Base-by-base conservation (phyloP, 2,113 vertebrate species). In the Callaeas wilsoni region DNA sequence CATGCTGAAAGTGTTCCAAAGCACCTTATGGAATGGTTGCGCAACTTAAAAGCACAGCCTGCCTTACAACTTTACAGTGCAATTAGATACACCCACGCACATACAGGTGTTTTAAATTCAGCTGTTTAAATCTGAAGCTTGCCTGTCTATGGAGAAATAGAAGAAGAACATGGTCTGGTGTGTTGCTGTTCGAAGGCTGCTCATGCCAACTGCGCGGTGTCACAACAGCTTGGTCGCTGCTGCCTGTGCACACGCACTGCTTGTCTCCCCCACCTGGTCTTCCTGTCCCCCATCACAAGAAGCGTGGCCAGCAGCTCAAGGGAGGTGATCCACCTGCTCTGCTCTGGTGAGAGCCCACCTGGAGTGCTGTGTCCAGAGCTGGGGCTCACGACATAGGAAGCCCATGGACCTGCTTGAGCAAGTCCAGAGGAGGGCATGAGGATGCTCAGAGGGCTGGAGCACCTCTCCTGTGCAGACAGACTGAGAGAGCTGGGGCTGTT, bases 211-310 rank as follows among this genome's bases (percentile, higher is more conserved):
- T 78, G 35, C 32, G 7, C 20, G 10, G 7, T 2, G 12, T 73
- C 44, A 30, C 33, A 64, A 35, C 39, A 68, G 32, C 39, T 49
- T 16, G 22, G 21, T 67, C 69, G n/a, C 47, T 42, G 18, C 33
- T 82, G 33, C n/a, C 32, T 60, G 29, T 26, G 39, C 13, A 4
- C 23, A 15, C 1, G 5, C 0, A 0, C 10, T 55, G 60, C 46
- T 46, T 69, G 25, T 55, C 26, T 69, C 22, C 8, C 6, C 27
- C n/a, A 13, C n/a, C 20, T 32, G 32, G 25, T 42, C 47, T n/a
- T 75, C 16, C 30, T 41, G 2, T 67, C 41, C 12, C 13, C 4
- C 32, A 19, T 56, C 57, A 47, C 21, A 41, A 63, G 10, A 41
- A 41, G 16, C 0, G 0, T 49, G 49, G 42, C 41, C 85, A 71